phyloP scores from a whole-genome alignment of 2,113 vertebrate species.

The Spilogale gracilis region DNA sequence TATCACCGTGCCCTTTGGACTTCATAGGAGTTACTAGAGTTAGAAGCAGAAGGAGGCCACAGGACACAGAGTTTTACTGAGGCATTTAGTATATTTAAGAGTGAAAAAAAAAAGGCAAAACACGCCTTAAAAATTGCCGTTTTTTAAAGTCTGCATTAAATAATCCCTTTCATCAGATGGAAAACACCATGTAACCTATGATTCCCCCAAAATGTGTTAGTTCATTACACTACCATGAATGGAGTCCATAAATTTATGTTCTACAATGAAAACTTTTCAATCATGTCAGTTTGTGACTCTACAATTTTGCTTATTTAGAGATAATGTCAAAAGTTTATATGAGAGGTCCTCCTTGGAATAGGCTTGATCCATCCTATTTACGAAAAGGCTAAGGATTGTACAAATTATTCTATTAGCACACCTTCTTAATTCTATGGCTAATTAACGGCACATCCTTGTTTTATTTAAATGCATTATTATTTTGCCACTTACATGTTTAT shows the following conservation, averaged over 20 bases:
- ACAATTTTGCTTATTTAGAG: not conserved
- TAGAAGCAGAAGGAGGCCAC: not conserved
- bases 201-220: not conserved
- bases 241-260: not conserved
- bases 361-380: conserved; percentile 6
- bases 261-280: not conserved
- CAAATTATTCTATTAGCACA: not conserved
- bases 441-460: not conserved
- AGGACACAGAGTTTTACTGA: not conserved
- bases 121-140: not conserved
- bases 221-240: not conserved
- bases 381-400: not conserved
- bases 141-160: not conserved
- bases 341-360: not conserved
- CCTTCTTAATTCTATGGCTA: not conserved
- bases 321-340: not conserved
- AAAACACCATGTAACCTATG: not conserved
- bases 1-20: not conserved
- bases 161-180: not conserved
- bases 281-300: not conserved
- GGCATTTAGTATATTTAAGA: not conserved
- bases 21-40: not conserved
- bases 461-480: not conserved
- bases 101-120: not conserved
- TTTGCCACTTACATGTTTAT: not conserved